A percentile compares a stretch with the other conserved stretches of the same genome.
phyloP scores from a whole-genome alignment of 2,888 invertebrate species.

The Chromoteleia sp. region DNA sequence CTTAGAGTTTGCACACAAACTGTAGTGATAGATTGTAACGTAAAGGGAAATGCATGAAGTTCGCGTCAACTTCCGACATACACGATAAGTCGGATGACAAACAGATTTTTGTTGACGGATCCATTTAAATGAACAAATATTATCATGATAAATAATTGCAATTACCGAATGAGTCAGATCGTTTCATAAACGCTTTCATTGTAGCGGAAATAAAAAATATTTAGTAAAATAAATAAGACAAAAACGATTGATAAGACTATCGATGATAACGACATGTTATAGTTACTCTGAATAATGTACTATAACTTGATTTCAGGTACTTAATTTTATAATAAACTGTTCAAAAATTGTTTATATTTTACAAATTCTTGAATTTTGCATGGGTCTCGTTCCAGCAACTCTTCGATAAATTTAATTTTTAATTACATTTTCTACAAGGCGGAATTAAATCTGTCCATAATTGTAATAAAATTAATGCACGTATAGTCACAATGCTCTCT shows the following conservation, averaged over 20 bases:
- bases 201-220: background rate
- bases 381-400: too few relatives aligned
- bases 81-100: background rate
- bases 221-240: too few relatives aligned
- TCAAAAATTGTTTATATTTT: too few relatives aligned
- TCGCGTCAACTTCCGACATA: slow-evolving; percentile 6
- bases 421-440: too few relatives aligned
- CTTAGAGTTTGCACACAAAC: background rate
- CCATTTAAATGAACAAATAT: slow-evolving; percentile 29
- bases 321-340: too few relatives aligned
- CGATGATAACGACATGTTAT: too few relatives aligned
- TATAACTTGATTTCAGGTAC: too few relatives aligned
- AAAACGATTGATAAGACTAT: too few relatives aligned
- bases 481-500: background rate
- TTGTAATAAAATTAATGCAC: background rate
- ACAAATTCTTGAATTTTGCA: too few relatives aligned
- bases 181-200: background rate
- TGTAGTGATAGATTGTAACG: background rate
- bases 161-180: slow-evolving; percentile 8
- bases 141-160: slow-evolving; percentile 26
- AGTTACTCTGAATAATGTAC: too few relatives aligned
- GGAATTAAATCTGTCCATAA: background rate
- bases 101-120: background rate
- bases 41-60: background rate
- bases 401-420: too few relatives aligned